Percentiles rank a stretch among this genome's conserved stretches.
Evolutionary conservation across 2,113 vertebrate genomes (phyloP).

Genomic region (Caretta caretta): DNA sequence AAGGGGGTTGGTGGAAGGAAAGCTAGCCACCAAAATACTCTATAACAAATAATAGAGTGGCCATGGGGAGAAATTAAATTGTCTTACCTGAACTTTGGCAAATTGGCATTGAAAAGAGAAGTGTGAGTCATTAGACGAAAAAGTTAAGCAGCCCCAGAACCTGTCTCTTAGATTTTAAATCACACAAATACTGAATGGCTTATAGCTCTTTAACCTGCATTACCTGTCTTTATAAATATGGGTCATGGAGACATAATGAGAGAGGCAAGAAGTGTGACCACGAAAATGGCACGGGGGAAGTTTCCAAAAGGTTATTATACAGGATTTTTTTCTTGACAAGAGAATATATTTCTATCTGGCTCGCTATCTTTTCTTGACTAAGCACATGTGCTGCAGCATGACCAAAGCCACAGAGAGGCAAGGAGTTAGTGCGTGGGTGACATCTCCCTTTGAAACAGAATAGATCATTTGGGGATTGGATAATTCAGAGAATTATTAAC

Average conservation of each 20-base stretch:
- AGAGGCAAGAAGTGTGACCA: neutral
- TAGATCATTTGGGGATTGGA: neutral
- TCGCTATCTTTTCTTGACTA: neutral
- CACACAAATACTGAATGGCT: neutral
- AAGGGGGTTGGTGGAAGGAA: neutral
- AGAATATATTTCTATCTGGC: neutral
- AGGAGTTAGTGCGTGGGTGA: neutral
- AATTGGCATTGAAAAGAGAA: neutral
- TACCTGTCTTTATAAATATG: neutral
- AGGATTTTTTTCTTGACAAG: neutral
- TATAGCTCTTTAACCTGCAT: neutral
- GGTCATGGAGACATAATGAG: rapidly evolving
- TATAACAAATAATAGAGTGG: neutral
- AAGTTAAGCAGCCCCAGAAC: neutral
- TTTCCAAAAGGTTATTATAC: neutral
- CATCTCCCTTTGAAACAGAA: neutral
- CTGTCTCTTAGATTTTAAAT: neutral
- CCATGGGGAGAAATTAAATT: neutral
- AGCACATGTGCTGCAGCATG: neutral
- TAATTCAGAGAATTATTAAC: neutral
- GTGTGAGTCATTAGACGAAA: neutral
- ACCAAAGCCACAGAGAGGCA: neutral
- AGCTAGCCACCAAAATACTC: neutral
- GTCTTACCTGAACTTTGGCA: neutral
- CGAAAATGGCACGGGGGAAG: rapidly evolving